Base-by-base conservation (phyloP, 2,113 vertebrate genomes). In the Percina caprodes region DNA sequence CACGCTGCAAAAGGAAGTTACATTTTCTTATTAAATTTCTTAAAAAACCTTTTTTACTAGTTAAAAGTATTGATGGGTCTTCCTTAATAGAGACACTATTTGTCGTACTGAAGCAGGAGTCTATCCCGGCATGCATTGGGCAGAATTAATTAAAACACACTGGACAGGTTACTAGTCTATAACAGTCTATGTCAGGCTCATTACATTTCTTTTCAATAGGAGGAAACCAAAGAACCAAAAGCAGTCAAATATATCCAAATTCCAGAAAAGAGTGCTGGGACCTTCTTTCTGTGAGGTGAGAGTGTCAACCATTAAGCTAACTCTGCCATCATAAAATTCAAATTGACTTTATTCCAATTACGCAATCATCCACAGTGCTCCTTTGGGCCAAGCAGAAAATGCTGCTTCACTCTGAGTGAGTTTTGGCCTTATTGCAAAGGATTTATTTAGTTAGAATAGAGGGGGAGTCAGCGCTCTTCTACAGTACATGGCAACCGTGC, bases 361-460 rank as follows among this genome's bases (percentile, higher is more conserved):
- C 74, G 45, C 74, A 80, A 5, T 80, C 60, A 65, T 73, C 0
- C 56, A 39, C 21, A 23, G 58, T 52, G 52, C 52, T 51, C 55
- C 71, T 83, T 80, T 69, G 63, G 58, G 70, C 23, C 14, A 10
- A 69, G 74, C 82, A 86, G 74, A 71, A 88, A 45, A 18, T 9
- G 10, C 54, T 39, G 76, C 68, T 79, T 79, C 49, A 26, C 49
- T 74, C 77, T 51, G 63, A 87, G 39, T 75, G 51, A 82, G 55
- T 80, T 85, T 69, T 86, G 88, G 79, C 74, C 69, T 89, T 68
- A 52, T 74, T 86, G 68, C 78, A 84, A 73, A 79, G 82, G 80
- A 75, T 91, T 90, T 90, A 85, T 82, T 61, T 79, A 82, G 82
- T 86, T 62, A 24, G 85, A 86, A 77, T 45, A 58, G 72, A 76